phyloP scores from a whole-genome alignment of 1,140 invertebrate species.

The Ridgeia piscesae region DNA sequence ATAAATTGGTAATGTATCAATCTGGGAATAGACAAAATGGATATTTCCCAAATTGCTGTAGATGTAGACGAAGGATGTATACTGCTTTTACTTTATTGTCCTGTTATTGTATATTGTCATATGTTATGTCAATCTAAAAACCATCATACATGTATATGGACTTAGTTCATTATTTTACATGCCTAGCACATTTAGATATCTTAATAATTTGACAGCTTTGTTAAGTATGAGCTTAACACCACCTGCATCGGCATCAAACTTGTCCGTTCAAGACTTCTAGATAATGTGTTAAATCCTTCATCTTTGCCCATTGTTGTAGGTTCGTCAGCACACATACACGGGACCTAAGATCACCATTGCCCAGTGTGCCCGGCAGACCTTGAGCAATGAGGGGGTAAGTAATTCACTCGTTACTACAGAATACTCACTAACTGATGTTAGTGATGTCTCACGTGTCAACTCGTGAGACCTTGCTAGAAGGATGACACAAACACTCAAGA shows the following conservation, averaged over 20 bases:
- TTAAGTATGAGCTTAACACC: background rate
- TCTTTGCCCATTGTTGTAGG: background rate
- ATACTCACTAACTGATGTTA: too few species aligned
- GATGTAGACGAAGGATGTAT: background rate
- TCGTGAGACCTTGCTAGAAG: too few species aligned
- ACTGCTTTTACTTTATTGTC: background rate
- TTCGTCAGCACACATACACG: constrained; percentile 9
- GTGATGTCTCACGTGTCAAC: too few species aligned
- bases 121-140: too few species aligned
- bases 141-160: too few species aligned
- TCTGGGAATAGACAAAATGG: background rate
- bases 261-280: too few species aligned
- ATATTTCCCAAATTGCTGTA: background rate
- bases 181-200: background rate
- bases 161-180: background rate
- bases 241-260: too few species aligned
- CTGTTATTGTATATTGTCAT: background rate
- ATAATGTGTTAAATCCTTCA: background rate
- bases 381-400: constrained; percentile 15
- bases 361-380: background rate
- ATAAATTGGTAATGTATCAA: background rate
- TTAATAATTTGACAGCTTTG: background rate
- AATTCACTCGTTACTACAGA: too few species aligned
- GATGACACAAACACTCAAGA: too few species aligned
- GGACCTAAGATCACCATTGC: constrained; percentile 10